A percentile compares a stretch with the other conserved stretches of the same genome.
phyloP scores from a whole-genome alignment of 2,888 invertebrate genomes.

The Lasioglossum leucozonium region DNA sequence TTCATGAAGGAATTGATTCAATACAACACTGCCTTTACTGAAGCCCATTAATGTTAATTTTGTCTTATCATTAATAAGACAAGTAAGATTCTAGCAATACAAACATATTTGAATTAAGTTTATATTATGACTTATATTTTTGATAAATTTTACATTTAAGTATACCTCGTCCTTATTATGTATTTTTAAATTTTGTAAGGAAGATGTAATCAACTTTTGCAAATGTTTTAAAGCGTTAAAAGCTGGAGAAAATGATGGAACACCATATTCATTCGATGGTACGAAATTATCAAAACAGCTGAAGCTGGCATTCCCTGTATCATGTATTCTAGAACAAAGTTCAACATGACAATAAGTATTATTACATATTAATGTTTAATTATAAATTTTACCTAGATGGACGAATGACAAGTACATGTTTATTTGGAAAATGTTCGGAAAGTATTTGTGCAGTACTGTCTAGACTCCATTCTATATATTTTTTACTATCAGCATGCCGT shows the following conservation, averaged over 20 bases:
- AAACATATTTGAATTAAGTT: slow-evolving; percentile 16
- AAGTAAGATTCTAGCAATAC: slow-evolving; percentile 39
- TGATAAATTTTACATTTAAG: not conserved
- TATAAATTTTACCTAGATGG: slow-evolving; percentile 88
- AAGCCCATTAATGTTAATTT: slow-evolving; percentile 88
- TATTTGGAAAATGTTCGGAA: slow-evolving; percentile 89
- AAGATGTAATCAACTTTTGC: slow-evolving; percentile 84
- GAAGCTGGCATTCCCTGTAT: slow-evolving; percentile 88
- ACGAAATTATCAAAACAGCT: slow-evolving; percentile 96
- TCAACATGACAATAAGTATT: slow-evolving; percentile 10
- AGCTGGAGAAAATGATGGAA: slow-evolving; percentile 91
- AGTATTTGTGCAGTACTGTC: slow-evolving; percentile 91
- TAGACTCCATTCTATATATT: slow-evolving; percentile 92
- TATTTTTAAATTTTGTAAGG: slow-evolving; percentile 41
- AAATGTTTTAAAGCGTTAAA: slow-evolving; percentile 91
- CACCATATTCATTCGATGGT: slow-evolving; percentile 90
- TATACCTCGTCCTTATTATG: slow-evolving; percentile 27
- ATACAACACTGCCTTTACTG: slow-evolving; percentile 96
- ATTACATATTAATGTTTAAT: not conserved
- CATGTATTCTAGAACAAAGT: slow-evolving; percentile 88
- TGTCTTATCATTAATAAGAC: slow-evolving; percentile 31
- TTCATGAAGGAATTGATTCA: slow-evolving; percentile 96
- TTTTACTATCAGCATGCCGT: slow-evolving; percentile 90
- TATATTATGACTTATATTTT: not conserved
- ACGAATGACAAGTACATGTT: slow-evolving; percentile 90